Evolutionary conservation across 2,888 invertebrate genomes (phyloP), one percentile per base, ranked within the genome.

Genomic region (Nebria brevicollis): DNA sequence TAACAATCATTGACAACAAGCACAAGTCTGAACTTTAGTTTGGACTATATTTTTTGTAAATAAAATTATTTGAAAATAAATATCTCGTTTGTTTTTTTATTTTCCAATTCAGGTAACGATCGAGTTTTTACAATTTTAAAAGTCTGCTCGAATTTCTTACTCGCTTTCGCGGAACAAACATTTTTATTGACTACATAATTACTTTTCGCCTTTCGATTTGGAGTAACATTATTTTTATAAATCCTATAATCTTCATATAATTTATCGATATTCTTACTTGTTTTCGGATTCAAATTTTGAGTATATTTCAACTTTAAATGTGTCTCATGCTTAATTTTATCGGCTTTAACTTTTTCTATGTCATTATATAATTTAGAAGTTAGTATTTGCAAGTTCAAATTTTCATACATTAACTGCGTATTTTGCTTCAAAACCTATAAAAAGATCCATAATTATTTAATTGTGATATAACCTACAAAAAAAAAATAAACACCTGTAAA

Each of bases 401-500:
- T 89, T 84, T 89, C 89, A 81, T 89, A 88, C n/a, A 89, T 86
- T 82, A 89, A 83, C 43, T 86, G 86, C 77, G 88, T 87, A 82
- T 89, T 89, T 82, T 88, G 87, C 83, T 88, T 88, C 7, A 89
- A 86, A 72, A 89, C 84, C 89, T 89, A 81, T 82, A 86, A 85
- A 1, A 13, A 54, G 13, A 54, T 25, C 13, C 20, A 68, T 68
- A 20, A 68, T 68, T 25, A 68, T 20, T 68, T 11, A 0, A 68
- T 68, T 68, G 8, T 54, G 4, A 54, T 54, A 54, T 54, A 54
- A 54, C 6, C 4, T 54, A 7, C 4, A 8, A 54, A 54, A 54
- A 54, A 54, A 54, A 43, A 43, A 43, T 15, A 25, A 6, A 6
- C 86, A 89, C 89, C 85, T 89, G 87, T 77, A 89, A 83, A 84